Percentiles rank a stretch among this genome's conserved stretches.
These are phyloP conservation scores for Empidonax alnorum DNA, from an alignment of 2,113 vertebrate species.

Conservation along the genomic window DNA sequence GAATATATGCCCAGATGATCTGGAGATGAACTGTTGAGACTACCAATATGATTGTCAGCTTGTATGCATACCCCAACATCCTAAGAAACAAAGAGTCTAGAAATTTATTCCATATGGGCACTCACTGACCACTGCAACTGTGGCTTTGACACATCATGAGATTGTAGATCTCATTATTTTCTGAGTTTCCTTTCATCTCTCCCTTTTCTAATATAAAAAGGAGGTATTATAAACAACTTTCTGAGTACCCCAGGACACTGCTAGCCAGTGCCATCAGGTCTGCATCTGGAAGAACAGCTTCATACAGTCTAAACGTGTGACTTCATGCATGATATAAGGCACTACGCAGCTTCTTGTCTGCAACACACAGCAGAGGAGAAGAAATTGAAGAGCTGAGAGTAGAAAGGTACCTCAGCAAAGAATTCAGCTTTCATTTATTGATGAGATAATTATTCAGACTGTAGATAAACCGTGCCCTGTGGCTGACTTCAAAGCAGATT, in stretches of 20 bases:
- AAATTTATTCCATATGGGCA: background rate
- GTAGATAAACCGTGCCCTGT: background rate
- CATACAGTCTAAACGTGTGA: background rate
- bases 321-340: background rate
- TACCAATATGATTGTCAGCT: background rate
- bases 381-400: background rate
- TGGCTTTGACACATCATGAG: background rate
- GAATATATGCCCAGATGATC: background rate
- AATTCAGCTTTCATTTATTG: background rate
- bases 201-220: background rate
- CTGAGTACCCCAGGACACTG: background rate
- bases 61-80: background rate
- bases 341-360: background rate
- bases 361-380: background rate
- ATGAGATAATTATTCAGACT: background rate
- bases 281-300: background rate
- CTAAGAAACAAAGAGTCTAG: background rate
- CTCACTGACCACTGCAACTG: background rate
- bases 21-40: background rate
- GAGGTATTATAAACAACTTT: background rate
- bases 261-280: background rate
- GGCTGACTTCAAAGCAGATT: background rate
- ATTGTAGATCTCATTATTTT: background rate
- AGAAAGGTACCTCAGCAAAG: background rate
- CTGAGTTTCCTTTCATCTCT: background rate